Evolutionary conservation across 2,888 invertebrate species (phyloP).

Genomic region (Villa cingulata): DNA sequence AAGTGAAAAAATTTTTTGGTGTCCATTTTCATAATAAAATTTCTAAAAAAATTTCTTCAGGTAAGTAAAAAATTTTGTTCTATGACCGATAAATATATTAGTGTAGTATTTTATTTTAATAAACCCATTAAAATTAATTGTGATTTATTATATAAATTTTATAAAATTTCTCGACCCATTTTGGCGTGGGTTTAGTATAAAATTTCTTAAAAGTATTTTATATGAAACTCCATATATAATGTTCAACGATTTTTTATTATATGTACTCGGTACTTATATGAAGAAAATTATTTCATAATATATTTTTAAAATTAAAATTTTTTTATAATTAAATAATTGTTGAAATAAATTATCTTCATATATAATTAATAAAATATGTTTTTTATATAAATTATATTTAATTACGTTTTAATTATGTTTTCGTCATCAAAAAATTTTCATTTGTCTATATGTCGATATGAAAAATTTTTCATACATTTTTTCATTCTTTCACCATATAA

Average conservation of each 20-base stretch:
- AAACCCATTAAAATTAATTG: conserved; percentile 17
- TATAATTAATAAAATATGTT: background rate
- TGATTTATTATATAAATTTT: conserved; percentile 30
- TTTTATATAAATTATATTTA: conserved; percentile 1
- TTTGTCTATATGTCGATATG: background rate
- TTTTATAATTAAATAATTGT: too few species aligned
- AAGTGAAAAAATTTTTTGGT: conserved; percentile 14
- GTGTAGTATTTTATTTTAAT: conserved; percentile 19
- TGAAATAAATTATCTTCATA: background rate
- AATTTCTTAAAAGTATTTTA: conserved; percentile 11
- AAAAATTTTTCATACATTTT: background rate
- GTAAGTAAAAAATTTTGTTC: conserved; percentile 27
- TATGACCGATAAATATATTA: conserved; percentile 20
- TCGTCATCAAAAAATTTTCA: conserved; percentile 13
- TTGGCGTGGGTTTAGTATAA: conserved; percentile 20
- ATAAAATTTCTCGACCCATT: conserved; percentile 25
- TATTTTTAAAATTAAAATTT: background rate
- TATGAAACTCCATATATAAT: conserved; percentile 9
- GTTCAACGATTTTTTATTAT: too few species aligned
- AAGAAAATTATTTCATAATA: background rate
- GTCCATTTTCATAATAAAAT: conserved; percentile 23
- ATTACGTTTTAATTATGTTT: conserved; percentile 14
- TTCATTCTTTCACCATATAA: conserved; percentile 4
- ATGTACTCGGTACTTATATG: too few species aligned
- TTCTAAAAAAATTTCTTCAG: conserved; percentile 24